Evolutionary conservation across 2,797 vertebrate species (phyloP).

Genomic region (Rhinichthys osculus): DNA sequence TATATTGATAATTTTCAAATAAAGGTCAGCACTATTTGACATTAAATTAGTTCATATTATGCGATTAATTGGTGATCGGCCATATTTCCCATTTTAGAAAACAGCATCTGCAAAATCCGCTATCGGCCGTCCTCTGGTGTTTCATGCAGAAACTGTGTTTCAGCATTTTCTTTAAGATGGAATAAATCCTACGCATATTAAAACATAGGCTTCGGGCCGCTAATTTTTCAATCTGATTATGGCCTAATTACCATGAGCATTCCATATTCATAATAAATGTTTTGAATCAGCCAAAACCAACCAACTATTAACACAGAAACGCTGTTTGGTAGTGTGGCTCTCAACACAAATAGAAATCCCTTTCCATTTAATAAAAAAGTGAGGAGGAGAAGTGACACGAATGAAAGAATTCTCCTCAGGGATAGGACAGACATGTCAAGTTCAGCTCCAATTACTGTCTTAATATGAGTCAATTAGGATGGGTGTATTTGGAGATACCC

Average conservation of each 20-base stretch:
- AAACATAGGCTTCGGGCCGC: not conserved
- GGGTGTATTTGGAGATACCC: conserved; percentile 27
- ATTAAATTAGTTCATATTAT: not conserved
- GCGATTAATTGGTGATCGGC: not conserved
- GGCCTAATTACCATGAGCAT: not conserved
- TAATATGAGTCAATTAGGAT: conserved; percentile 46
- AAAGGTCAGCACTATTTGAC: not conserved
- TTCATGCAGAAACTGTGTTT: not conserved
- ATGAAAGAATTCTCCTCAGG: conserved; percentile 2
- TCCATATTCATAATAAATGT: conserved; percentile 10
- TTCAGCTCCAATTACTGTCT: conserved; percentile 51
- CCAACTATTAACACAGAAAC: conserved; percentile 6
- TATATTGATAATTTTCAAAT: not conserved
- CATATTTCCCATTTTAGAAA: not conserved
- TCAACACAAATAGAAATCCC: conserved; percentile 4
- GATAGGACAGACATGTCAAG: conserved; percentile 10
- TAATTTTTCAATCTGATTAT: not conserved
- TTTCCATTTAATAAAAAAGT: conserved; percentile 1
- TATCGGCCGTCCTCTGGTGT: not conserved
- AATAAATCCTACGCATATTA: not conserved
- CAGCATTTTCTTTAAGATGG: not conserved
- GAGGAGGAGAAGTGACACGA: conserved; percentile 1
- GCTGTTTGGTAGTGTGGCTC: not conserved
- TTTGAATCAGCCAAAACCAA: conserved; percentile 21
- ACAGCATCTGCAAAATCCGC: not conserved